A percentile compares a stretch with the other conserved stretches of the same genome.
Conservation (phyloP, 2,113 vertebrate species). For the Paradisaea rubra region DNA sequence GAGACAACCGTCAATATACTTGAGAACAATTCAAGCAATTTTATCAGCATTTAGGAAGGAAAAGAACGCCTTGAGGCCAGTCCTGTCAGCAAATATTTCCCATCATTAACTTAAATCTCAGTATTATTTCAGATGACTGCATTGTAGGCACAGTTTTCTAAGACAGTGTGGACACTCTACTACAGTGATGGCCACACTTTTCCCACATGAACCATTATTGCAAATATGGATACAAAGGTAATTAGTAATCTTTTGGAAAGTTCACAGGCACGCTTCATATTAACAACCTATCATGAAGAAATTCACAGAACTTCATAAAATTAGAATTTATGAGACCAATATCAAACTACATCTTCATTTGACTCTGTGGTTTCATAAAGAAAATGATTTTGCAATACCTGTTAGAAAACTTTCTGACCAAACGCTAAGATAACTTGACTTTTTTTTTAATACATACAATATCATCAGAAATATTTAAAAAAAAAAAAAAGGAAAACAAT, state of each 20-base stretch:
- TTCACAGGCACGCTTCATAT: background rate
- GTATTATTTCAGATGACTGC: conserved; percentile 20
- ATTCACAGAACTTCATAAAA: background rate
- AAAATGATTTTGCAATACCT: background rate
- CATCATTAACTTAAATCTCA: conserved; percentile 3
- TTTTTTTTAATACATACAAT: background rate
- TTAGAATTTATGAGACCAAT: background rate
- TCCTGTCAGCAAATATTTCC: conserved; percentile 24
- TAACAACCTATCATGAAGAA: background rate
- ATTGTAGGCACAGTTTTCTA: background rate
- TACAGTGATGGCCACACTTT: background rate
- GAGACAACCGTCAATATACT: background rate
- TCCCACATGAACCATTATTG: background rate
- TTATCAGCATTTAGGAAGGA: conserved; percentile 1
- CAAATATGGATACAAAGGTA: background rate
- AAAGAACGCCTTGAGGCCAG: background rate
- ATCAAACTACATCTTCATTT: background rate
- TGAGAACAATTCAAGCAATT: background rate
- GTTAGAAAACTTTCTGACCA: background rate
- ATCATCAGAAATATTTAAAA: background rate
- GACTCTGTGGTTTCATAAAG: background rate
- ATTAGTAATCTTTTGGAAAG: background rate
- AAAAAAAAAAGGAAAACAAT: background rate
- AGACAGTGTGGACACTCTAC: background rate
- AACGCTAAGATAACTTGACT: background rate